Base-by-base conservation (phyloP, 2,797 vertebrate species). In the Myotis planiceps region DNA sequence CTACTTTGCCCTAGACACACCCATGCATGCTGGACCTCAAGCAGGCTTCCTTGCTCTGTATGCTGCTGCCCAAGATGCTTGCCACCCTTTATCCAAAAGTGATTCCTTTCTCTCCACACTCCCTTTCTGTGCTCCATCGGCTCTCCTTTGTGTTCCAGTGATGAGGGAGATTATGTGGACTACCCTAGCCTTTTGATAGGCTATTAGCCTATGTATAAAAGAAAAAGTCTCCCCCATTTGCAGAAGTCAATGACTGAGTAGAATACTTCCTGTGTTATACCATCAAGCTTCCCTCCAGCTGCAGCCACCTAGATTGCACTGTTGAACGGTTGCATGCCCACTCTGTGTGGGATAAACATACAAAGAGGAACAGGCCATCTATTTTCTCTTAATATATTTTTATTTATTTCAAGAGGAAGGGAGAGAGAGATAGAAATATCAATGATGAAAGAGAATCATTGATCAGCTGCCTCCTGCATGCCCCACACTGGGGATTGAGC, bases 261-360 rank as follows among this genome's bases (percentile, higher is more conserved):
- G 29, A 74, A 53, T 42, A 68, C 18, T 92, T 94, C 91, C 82
- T 76, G 39, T 79, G 51, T 87, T 39, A 34, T 9, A 60, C 60
- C 34, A 19, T 76, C 66, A 84, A 92, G 66, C 49, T 39, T 88
- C 72, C 45, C 66, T 89, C 81, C 0, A 4, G 42, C n/a, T 78
- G n/a, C 58, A 63, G 34, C 60, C 85, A 39, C 37, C 60, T 89
- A 51, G 63, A 23, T 88, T 90, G 92, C 83, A 88, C 81, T 92
- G 5, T 69, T 82, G 55, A 82, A 51, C 23, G 49, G 3, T 81
- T 86, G 82, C 49, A 68, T 88, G 78, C 72, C 55, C 45, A 94
- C 29, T 65, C 72, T 53, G n/a, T 85, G 39, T 90, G 60, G n/a
- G 37, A 45, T 81, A 74, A 32, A 51, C 47, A 60, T 92, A 68